Percentiles rank a stretch among this genome's conserved stretches.
Evolutionary conservation across 2,888 invertebrate species (phyloP).

Genomic region (Corbicula japonica): DNA sequence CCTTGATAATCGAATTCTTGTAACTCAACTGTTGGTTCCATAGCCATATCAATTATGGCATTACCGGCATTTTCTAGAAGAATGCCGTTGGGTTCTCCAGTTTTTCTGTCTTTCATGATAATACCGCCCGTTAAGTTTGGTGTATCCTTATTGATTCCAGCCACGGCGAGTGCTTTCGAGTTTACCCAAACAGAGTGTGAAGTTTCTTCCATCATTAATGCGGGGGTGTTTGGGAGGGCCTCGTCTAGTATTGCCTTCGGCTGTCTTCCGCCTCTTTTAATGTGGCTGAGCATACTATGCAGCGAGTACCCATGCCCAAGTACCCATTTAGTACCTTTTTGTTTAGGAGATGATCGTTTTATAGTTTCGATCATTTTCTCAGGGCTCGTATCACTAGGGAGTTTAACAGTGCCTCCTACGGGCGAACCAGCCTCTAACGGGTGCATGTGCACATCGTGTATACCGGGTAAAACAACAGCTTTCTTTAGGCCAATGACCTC

Average conservation of each 20-base stretch:
- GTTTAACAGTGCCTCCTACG: too few relatives aligned
- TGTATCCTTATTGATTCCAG: constrained; percentile 33
- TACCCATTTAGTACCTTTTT: too few relatives aligned
- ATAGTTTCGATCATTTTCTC: too few relatives aligned
- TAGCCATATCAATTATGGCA: constrained; percentile 46
- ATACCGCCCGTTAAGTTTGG: constrained; percentile 35
- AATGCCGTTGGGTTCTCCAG: constrained; percentile 50
- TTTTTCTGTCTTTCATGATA: constrained; percentile 43
- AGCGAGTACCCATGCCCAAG: too few relatives aligned
- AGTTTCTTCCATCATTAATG: constrained; percentile 51
- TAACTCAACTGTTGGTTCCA: constrained; percentile 13
- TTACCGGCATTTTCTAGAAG: constrained; percentile 53
- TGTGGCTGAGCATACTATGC: too few relatives aligned
- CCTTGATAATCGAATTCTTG: constrained; percentile 38
- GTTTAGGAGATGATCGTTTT: too few relatives aligned
- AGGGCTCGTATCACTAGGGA: too few relatives aligned
- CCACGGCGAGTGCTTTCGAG: constrained; percentile 39
- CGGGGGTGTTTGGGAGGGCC: constrained; percentile 28
- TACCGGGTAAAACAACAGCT: too few relatives aligned
- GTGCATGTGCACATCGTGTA: too few relatives aligned
- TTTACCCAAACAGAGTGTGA: constrained; percentile 64
- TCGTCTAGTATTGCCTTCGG: constrained; percentile 49
- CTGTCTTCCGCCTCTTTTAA: constrained; percentile 5
- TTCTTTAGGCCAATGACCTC: too few relatives aligned
- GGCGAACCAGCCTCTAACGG: too few relatives aligned